Evolutionary conservation across 2,797 vertebrate genomes (phyloP).

Genomic region (Pseudochromis fuscus): DNA sequence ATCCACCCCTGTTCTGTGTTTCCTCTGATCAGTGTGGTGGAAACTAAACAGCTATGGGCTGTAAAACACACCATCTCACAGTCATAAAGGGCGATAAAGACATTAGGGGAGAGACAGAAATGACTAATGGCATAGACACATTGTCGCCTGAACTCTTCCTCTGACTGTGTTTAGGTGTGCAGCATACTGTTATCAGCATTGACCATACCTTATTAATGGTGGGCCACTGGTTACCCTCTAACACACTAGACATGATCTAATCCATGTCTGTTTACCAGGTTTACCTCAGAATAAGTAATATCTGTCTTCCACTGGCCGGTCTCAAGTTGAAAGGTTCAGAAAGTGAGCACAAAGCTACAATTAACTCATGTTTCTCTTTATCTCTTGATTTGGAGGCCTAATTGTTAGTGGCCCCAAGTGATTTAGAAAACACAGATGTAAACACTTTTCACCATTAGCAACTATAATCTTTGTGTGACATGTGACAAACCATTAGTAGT

Average conservation of each 20-base stretch:
- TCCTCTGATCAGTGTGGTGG: not conserved
- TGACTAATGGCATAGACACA: slow-evolving; percentile 32
- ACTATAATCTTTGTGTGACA: slow-evolving; percentile 11
- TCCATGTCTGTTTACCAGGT: slow-evolving; percentile 29
- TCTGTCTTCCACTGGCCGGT: not conserved
- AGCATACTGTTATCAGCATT: slow-evolving; percentile 61
- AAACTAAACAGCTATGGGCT: not conserved
- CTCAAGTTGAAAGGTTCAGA: slow-evolving; percentile 1
- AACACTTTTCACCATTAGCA: not conserved
- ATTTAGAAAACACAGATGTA: not conserved
- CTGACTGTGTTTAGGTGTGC: slow-evolving; percentile 19
- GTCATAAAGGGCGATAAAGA: slow-evolving; percentile 50
- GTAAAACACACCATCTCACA: slow-evolving; percentile 37
- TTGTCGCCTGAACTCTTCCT: slow-evolving; percentile 33
- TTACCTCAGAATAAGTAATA: slow-evolving; percentile 18
- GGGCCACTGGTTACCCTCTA: slow-evolving; percentile 6
- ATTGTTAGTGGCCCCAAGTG: not conserved
- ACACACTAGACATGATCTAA: slow-evolving; percentile 54
- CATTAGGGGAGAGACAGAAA: slow-evolving; percentile 25
- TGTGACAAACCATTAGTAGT: not conserved
- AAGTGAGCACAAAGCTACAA: slow-evolving; percentile 30
- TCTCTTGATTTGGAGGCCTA: slow-evolving; percentile 9
- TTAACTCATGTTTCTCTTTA: slow-evolving; percentile 4
- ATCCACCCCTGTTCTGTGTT: too few relatives aligned
- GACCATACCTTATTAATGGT: slow-evolving; percentile 65